Base-by-base conservation (phyloP, 2,797 vertebrate genomes). In the Anolis apletophallus region DNA sequence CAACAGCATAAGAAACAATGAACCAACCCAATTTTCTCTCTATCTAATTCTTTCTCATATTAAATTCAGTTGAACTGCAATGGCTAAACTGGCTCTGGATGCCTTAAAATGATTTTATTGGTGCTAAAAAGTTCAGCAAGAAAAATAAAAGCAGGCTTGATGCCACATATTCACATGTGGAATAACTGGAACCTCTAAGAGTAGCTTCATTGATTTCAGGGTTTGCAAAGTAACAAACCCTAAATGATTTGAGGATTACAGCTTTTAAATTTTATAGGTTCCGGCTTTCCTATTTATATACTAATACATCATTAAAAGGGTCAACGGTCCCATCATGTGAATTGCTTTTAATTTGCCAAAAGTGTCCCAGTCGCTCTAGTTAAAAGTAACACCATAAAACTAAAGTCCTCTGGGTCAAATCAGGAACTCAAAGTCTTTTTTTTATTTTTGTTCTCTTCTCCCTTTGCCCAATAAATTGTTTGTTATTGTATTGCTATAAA, bases 331-430 rank as follows among this genome's bases (percentile, higher is more conserved):
- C 23, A 84, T 55, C 67, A 69, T 54, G 19, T 81, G 76, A 85
- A 78, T 23, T 16, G 21, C 52, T 91, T 87, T 88, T 67, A 69
- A 57, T 88, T 91, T 91, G 80, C 34, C 21, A 77, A 78, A 88
- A 77, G 3, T 29, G 57, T 84, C 83, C 83, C n/a, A 89, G 10
- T n/a, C 81, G 40, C 26, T 88, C 16, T 52, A 67, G 34, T 29
- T 3, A 80, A 85, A 40, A 87, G 2, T 40, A 19, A 2, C 9
- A 4, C 77, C 90, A 23, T 69, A 88, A 87, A 88, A 80, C 2
- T 61, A 46, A 64, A 10, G 67, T 6, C 46, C 88, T 29, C 12
- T 71, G 55, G 17, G 64, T 83, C 54, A 85, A 78, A 85, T 40
- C 64, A 88, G 77, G 83, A 88, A 23, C 1, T 5, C 0, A 0